A percentile compares a stretch with the other conserved stretches of the same genome.
Conservation (phyloP, 2,888 invertebrate species). For the Notodonta ziczac region DNA sequence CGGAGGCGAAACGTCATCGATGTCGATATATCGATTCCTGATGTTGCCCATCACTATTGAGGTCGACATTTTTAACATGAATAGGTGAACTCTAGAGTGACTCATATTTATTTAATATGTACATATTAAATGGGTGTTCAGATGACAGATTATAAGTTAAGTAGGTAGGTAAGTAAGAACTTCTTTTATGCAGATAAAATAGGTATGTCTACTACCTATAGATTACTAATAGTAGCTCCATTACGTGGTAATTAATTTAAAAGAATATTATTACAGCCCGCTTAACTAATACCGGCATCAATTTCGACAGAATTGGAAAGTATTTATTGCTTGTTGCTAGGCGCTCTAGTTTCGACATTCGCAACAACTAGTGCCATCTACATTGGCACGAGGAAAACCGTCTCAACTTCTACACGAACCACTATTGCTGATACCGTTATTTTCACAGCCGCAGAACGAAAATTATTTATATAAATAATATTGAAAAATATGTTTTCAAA, state of each 20-base stretch:
- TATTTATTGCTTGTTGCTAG: constrained; percentile 43
- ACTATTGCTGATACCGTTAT: constrained; percentile 20
- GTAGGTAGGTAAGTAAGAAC: not conserved
- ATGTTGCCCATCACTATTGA: constrained; percentile 42
- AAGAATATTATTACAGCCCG: constrained; percentile 31
- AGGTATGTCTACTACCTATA: no score
- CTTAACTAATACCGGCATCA: constrained; percentile 30
- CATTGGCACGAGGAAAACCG: constrained; percentile 22
- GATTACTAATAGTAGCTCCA: not conserved
- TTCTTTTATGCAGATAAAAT: not conserved
- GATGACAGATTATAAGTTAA: not conserved
- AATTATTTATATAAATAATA: constrained; percentile 20
- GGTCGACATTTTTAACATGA: constrained; percentile 1
- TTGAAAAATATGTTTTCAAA: constrained; percentile 16
- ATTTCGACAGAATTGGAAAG: constrained; percentile 36
- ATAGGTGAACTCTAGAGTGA: constrained; percentile 15
- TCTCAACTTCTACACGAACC: constrained; percentile 9
- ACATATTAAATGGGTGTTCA: not conserved
- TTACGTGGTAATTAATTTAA: constrained; percentile 13
- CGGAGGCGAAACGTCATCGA: constrained; percentile 11
- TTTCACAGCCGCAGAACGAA: constrained; percentile 22
- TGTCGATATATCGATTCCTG: constrained; percentile 12
- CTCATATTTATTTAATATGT: not conserved
- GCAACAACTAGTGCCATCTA: constrained; percentile 55
- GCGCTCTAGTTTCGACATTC: constrained; percentile 17